phyloP scores from a whole-genome alignment of 64 coral and sea anemone genomes.

The Platygyra sinensis region DNA sequence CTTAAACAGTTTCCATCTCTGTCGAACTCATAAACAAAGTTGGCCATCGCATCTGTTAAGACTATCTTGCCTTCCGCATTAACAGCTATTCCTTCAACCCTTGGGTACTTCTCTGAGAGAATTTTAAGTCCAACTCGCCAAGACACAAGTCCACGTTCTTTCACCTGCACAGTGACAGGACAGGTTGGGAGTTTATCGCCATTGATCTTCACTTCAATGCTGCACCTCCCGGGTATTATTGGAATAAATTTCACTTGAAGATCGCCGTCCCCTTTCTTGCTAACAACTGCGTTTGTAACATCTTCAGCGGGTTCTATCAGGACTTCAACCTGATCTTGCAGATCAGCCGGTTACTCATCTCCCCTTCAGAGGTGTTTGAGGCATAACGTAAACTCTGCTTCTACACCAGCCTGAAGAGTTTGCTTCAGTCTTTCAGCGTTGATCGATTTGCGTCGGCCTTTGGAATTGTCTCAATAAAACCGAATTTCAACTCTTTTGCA shows the following conservation, averaged over 20 bases:
- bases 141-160: background rate
- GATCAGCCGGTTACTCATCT: background rate
- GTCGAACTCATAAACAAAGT: constrained; percentile 9
- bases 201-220: constrained; percentile 28
- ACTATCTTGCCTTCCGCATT: constrained; percentile 4
- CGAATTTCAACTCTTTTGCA: background rate
- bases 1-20: background rate
- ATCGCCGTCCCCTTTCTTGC: background rate
- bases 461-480: background rate
- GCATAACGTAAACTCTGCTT: constrained; percentile 5
- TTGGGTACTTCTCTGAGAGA: background rate
- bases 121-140: background rate
- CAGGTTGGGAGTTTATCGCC: constrained; percentile 12
- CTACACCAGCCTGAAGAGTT: background rate
- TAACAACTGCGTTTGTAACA: background rate
- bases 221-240: constrained; percentile 4
- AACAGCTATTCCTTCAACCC: background rate
- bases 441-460: background rate
- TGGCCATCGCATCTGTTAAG: background rate
- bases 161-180: background rate
- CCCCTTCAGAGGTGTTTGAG: background rate
- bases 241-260: background rate
- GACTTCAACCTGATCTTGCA: background rate
- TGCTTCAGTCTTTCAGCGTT: background rate
- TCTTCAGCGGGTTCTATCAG: constrained; percentile 9